Conservation (phyloP, 1,140 invertebrate species). For the Frieseomelitta varia region DNA sequence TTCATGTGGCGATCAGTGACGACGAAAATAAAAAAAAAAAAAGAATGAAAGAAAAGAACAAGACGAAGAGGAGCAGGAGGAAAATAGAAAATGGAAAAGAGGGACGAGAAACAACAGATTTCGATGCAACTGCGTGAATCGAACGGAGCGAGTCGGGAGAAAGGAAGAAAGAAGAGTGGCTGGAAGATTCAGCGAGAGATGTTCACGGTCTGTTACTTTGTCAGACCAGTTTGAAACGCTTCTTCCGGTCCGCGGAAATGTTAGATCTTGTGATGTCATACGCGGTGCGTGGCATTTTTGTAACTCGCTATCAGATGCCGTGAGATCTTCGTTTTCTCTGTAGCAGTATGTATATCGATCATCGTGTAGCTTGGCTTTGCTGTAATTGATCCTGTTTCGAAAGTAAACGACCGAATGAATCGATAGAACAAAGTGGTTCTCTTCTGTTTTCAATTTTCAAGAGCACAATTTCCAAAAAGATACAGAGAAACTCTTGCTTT, state of each 20-base stretch:
- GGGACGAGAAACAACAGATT: too few species aligned
- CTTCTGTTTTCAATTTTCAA: too few species aligned
- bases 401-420: background rate
- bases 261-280: background rate
- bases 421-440: too few species aligned
- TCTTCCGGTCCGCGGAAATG: background rate
- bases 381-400: background rate
- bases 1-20: conserved; percentile 51
- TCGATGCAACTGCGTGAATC: too few species aligned
- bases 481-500: background rate
- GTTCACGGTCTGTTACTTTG: conserved; percentile 67
- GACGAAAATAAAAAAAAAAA: conserved; percentile 19
- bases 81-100: background rate
- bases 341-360: background rate
- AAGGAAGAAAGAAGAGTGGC: conserved; percentile 15
- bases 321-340: background rate
- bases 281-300: background rate
- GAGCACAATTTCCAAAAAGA: background rate
- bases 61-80: background rate
- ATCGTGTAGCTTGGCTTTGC: background rate
- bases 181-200: conserved; percentile 38
- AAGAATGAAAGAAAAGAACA: background rate
- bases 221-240: conserved; percentile 62
- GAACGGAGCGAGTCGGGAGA: background rate
- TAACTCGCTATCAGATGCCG: background rate